A percentile compares a stretch with the other conserved stretches of the same genome.
phyloP scores from a whole-genome alignment of 1,140 invertebrate genomes.

The Tetragonula clypearis region DNA sequence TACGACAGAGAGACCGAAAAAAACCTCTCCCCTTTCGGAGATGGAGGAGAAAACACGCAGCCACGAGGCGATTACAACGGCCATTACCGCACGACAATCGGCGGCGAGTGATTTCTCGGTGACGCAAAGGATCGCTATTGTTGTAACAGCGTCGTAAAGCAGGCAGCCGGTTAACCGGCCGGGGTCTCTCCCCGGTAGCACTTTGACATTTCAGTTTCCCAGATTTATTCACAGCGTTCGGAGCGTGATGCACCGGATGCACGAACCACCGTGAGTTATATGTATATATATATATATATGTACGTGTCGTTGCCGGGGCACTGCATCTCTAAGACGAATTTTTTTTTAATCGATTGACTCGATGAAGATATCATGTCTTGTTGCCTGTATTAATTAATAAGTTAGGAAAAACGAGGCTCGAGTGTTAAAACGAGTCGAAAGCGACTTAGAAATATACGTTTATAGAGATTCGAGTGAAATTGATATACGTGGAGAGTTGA shows the following conservation, averaged over 20 bases:
- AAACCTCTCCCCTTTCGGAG: not conserved
- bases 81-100: slow-evolving; percentile 26
- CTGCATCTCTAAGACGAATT: too few relatives aligned
- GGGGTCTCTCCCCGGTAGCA: slow-evolving; percentile 27
- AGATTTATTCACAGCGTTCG: slow-evolving; percentile 25
- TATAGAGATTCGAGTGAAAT: too few relatives aligned
- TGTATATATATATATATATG: too few relatives aligned
- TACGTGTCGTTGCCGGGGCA: too few relatives aligned
- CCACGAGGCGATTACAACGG: slow-evolving; percentile 19
- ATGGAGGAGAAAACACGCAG: slow-evolving; percentile 4
- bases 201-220: slow-evolving; percentile 45
- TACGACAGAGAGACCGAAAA: too few relatives aligned
- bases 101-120: slow-evolving; percentile 33
- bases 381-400: too few relatives aligned
- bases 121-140: slow-evolving; percentile 41
- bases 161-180: not conserved
- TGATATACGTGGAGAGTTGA: too few relatives aligned
- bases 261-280: not conserved
- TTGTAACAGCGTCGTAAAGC: slow-evolving; percentile 31
- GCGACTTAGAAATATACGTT: too few relatives aligned
- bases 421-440: too few relatives aligned
- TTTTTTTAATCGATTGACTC: too few relatives aligned
- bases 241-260: slow-evolving; percentile 7
- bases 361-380: too few relatives aligned
- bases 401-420: too few relatives aligned